Base-by-base conservation (phyloP, 2,888 invertebrate genomes). In the Oscheius sp. region DNA sequence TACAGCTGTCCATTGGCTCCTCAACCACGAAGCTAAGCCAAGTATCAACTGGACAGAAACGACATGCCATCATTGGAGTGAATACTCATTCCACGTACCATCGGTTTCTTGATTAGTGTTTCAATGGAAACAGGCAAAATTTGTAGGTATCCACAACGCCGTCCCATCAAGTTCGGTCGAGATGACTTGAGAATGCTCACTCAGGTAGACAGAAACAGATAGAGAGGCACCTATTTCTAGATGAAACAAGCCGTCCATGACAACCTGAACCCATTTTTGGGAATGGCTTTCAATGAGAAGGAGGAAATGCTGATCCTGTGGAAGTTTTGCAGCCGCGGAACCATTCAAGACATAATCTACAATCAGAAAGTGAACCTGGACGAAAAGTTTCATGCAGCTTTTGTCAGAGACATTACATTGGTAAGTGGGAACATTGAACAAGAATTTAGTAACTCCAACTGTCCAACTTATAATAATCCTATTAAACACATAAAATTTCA, bases 351-450 rank as follows among this genome's bases (percentile, higher is more conserved):
- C 92, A 96, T 98, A 91, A 94, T 98, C 89, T 96, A 97, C 92
- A 97, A 97, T 91, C 96, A 96, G 91, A 96, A 97, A 91, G 95
- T 97, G 89, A 95, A 95, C 90, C 92, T 98, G 91, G 97, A 98
- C 91, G 93, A 94, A 91, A 95, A 96, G 93, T 97, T 98, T 91
- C 94, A 96, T 90, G 96, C 96, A 83, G 97, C 97, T 80, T 92
- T 98, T 90, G 93, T 97, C 90, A 94, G 96, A 92, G 98, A 98
- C 93, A 94, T 98, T 92, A 94, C 97, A 90, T 70, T 84, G 76
- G 84, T 84, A 58, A 48, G 75, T 74, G 29, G 11, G n/a, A 53
- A 53, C 3, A 5, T 55, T 3, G 3, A 42, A 42, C 42, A 3
- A 42, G 42, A 42, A 42, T 42, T 42, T 42, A 7, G 0, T 0